Evolutionary conservation across 2,888 invertebrate genomes (phyloP).

Genomic region (Pantelozetes paolii): DNA sequence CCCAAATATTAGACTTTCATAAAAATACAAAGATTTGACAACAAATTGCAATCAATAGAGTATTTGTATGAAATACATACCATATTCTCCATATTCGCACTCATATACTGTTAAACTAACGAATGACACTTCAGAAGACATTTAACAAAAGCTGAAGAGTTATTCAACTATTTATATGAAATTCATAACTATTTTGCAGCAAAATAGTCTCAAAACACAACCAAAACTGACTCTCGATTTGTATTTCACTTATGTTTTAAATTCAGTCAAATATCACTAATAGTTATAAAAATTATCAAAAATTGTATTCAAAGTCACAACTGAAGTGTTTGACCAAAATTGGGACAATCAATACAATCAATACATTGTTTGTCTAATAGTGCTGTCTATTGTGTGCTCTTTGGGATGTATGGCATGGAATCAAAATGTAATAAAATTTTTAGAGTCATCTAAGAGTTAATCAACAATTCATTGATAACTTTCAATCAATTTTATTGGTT

Average conservation of each 20-base stretch:
- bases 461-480: background rate
- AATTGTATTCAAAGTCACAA: constrained; percentile 19
- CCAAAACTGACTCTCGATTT: background rate
- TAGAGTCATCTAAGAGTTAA: constrained; percentile 1
- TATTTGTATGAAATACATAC: constrained; percentile 7
- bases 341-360: constrained; percentile 11
- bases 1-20: no score
- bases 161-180: background rate
- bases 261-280: background rate
- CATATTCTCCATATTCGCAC: constrained; percentile 19
- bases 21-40: no score
- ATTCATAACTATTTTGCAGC: background rate
- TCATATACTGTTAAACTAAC: constrained; percentile 23
- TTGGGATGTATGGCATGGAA: background rate
- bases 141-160: background rate
- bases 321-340: constrained; percentile 2
- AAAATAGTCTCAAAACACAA: background rate
- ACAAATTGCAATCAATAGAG: no score
- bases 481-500: background rate
- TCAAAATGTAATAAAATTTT: constrained; percentile 5
- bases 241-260: background rate
- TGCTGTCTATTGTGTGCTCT: background rate
- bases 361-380: no score
- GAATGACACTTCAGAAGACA: constrained; percentile 3
- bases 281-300: background rate